Conservation (phyloP, 2,888 invertebrate genomes). For the Dione vanillae region DNA sequence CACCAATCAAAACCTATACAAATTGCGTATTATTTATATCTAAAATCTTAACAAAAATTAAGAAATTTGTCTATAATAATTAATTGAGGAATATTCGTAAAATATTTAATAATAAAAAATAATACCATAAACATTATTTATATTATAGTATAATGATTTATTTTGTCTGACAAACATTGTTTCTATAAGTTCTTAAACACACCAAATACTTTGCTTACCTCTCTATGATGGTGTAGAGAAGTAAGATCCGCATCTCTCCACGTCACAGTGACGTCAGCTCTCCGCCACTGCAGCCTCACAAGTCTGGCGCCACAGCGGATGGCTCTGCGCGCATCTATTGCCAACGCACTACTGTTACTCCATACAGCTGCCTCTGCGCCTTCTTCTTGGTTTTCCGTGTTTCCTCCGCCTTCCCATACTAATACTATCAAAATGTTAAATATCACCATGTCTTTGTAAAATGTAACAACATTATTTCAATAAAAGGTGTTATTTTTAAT, state of each 20-base stretch:
- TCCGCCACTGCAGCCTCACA: slow-evolving; percentile 75
- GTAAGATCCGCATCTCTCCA: slow-evolving; percentile 80
- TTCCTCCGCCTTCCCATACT: slow-evolving; percentile 80
- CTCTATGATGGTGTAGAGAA: slow-evolving; percentile 74
- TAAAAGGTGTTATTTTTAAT: too few species aligned
- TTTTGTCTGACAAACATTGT: too few species aligned
- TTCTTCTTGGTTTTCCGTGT: slow-evolving; percentile 58
- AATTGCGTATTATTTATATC: too few species aligned
- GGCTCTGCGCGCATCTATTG: slow-evolving; percentile 75
- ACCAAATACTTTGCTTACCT: slow-evolving; percentile 57
- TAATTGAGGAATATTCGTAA: too few species aligned
- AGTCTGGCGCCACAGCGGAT: slow-evolving; percentile 76
- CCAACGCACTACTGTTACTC: slow-evolving; percentile 79
- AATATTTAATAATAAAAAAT: too few species aligned
- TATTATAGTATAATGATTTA: too few species aligned
- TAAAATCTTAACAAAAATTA: too few species aligned
- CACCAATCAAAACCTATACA: slow-evolving; percentile 80
- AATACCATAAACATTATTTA: too few species aligned
- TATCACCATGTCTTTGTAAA: neutral
- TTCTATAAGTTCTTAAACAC: too few species aligned
- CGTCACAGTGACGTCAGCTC: slow-evolving; percentile 63
- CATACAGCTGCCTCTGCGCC: slow-evolving; percentile 76
- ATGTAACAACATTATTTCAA: too few species aligned
- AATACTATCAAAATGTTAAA: slow-evolving; percentile 57
- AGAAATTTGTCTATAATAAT: too few species aligned